Evolutionary conservation across 2,113 vertebrate species (phyloP).

Genomic region (Sarotherodon lohbergeri): DNA sequence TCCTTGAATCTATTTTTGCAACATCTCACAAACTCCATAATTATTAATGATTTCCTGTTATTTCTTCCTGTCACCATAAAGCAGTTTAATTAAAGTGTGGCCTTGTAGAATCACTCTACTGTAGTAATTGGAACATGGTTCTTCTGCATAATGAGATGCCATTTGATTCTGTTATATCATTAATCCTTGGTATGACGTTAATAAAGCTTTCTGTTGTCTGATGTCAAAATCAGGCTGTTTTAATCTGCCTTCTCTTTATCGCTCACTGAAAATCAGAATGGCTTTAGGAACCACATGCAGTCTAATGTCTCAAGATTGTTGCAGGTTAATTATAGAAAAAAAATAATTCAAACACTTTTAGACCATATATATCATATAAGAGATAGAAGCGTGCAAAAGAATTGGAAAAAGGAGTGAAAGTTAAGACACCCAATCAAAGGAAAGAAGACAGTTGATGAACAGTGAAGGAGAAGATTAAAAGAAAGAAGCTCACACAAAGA

Average conservation of each 20-base stretch:
- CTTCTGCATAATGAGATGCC: background rate
- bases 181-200: background rate
- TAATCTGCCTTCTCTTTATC: background rate
- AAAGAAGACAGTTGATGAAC: background rate
- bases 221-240: background rate
- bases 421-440: background rate
- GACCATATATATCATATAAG: background rate
- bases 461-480: background rate
- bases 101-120: background rate
- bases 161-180: background rate
- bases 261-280: background rate
- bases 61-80: background rate
- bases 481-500: background rate
- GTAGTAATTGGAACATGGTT: background rate
- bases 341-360: background rate
- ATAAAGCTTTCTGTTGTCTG: background rate
- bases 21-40: background rate
- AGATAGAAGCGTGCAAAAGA: background rate
- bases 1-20: background rate
- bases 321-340: background rate
- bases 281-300: background rate
- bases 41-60: background rate
- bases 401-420: background rate
- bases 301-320: background rate
- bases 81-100: background rate